Evolutionary conservation across 1,140 invertebrate genomes (phyloP).

Genomic region (Streblospio benedicti): DNA sequence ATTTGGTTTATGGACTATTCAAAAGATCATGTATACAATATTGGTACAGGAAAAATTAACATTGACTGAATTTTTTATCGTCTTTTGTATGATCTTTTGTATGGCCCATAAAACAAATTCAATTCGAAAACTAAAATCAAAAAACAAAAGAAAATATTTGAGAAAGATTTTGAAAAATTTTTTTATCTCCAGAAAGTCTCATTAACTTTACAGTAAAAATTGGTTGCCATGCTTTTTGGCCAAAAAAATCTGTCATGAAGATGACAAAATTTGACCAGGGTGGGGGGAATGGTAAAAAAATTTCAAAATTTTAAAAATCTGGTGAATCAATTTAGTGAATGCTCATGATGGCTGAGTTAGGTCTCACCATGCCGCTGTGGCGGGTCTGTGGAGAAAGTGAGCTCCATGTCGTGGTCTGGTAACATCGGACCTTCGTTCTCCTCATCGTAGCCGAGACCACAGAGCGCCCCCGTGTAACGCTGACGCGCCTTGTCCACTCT

Average conservation of each 20-base stretch:
- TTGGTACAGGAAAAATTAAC: no score
- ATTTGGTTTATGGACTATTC: no score
- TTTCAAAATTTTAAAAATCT: neutral
- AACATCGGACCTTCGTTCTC: conserved; percentile 52
- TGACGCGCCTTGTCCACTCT: conserved; percentile 53
- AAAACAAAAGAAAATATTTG: no score
- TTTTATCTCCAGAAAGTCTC: no score
- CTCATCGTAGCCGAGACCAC: conserved; percentile 65
- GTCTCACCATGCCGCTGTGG: conserved; percentile 29
- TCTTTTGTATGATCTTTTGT: no score
- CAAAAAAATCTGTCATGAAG: neutral
- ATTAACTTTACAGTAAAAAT: no score
- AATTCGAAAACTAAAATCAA: no score
- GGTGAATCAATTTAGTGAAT: neutral
- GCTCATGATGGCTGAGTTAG: conserved; percentile 33
- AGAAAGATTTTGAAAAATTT: no score
- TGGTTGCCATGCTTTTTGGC: neutral
- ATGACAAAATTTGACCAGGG: neutral
- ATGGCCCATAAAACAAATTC: no score
- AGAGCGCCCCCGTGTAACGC: conserved; percentile 65
- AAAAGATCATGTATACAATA: no score
- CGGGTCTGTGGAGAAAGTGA: conserved; percentile 47
- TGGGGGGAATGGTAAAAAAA: neutral
- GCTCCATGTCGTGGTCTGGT: conserved; percentile 73
- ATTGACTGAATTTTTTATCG: no score